Percentiles rank a stretch among this genome's conserved stretches.
Conservation (phyloP, 2,888 invertebrate species). For the Nymphalis urticae region DNA sequence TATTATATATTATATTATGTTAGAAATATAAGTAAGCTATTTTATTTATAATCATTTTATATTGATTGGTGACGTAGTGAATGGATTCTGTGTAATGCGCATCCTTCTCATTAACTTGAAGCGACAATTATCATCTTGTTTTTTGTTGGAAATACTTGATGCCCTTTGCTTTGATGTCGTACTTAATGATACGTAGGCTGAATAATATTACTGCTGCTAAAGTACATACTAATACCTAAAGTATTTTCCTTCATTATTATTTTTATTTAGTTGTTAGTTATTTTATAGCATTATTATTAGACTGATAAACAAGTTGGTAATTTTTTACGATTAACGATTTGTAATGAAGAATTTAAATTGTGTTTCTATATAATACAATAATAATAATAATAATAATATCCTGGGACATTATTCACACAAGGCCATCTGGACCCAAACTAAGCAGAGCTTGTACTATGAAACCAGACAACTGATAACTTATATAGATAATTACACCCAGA, state of each 20-base stretch:
- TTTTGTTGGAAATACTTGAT: slow-evolving; percentile 41
- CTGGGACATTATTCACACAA: no score
- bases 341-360: not conserved
- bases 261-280: not conserved
- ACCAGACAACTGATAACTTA: no score
- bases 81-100: slow-evolving; percentile 35
- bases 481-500: no score
- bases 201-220: slow-evolving; percentile 34
- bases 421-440: no score
- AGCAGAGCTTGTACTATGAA: no score
- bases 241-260: slow-evolving; percentile 14
- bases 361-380: no score
- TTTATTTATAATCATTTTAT: slow-evolving; percentile 2
- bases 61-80: slow-evolving; percentile 18
- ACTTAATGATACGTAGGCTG: slow-evolving; percentile 36
- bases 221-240: slow-evolving; percentile 22
- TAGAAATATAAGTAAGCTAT: not conserved
- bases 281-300: not conserved
- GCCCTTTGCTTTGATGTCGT: slow-evolving; percentile 42
- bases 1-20: not conserved
- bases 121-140: slow-evolving; percentile 39
- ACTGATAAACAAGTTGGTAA: not conserved
- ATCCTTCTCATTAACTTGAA: slow-evolving; percentile 37
- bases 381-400: no score
- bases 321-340: not conserved